Percentiles rank a stretch among this genome's conserved stretches.
Evolutionary conservation across 2,113 vertebrate genomes (phyloP).

Genomic region (Camelus bactrianus): DNA sequence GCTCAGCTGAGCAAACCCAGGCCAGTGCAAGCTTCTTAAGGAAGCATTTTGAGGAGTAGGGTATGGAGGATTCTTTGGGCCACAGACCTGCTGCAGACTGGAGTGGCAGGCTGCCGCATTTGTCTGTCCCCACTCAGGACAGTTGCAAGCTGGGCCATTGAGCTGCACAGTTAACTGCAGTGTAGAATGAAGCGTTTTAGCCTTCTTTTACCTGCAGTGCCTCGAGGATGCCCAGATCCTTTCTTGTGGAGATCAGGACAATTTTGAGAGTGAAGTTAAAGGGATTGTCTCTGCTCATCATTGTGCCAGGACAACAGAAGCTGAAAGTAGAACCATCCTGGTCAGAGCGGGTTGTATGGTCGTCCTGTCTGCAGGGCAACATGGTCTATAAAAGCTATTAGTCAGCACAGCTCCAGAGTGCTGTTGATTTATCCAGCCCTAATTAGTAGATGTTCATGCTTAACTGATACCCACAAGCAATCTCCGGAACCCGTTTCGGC

Average conservation of each 20-base stretch:
- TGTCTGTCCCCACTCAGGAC: not conserved
- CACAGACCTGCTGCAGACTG: fast-evolving
- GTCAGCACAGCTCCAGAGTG: not conserved
- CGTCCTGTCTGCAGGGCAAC: not conserved
- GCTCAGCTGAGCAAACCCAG: not conserved
- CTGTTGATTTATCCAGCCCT: not conserved
- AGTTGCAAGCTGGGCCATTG: not conserved
- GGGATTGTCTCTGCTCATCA: not conserved
- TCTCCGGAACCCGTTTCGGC: not conserved
- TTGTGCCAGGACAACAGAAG: not conserved
- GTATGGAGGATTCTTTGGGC: not conserved
- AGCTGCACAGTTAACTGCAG: not conserved
- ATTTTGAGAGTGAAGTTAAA: not conserved
- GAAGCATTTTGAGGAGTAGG: not conserved
- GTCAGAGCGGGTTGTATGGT: not conserved
- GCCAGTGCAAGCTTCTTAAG: not conserved
- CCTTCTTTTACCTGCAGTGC: not conserved
- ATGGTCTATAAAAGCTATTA: not conserved
- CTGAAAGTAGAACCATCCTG: not conserved
- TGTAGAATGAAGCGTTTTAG: not conserved
- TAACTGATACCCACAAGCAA: not conserved
- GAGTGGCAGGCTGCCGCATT: too few species aligned
- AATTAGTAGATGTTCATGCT: not conserved
- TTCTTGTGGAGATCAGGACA: not conserved
- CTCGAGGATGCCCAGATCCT: not conserved